phyloP scores from a whole-genome alignment of 2,888 invertebrate species.

The Frankliniella intonsa region DNA sequence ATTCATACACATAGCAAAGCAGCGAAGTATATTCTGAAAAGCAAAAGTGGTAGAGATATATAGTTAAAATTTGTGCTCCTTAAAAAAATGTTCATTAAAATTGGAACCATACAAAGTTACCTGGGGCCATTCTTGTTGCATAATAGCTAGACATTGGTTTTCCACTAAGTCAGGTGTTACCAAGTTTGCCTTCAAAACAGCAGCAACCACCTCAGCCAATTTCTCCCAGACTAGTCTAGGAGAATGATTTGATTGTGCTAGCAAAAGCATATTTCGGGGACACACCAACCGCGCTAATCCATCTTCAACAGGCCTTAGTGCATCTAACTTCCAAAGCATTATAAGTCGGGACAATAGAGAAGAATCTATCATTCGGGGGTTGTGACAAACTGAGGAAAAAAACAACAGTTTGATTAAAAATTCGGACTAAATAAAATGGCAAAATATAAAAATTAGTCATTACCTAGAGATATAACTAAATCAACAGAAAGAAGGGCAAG shows the following conservation, averaged over 20 bases:
- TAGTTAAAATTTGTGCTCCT: background rate
- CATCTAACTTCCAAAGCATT: background rate
- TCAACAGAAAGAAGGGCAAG: constrained; percentile 14
- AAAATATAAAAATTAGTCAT: background rate
- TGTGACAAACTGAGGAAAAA: background rate
- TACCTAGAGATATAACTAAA: background rate
- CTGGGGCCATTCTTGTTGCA: constrained; percentile 22
- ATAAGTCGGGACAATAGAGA: background rate
- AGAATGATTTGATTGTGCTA: background rate
- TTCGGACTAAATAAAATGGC: background rate
- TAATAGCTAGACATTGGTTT: constrained; percentile 5
- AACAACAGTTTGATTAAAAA: background rate
- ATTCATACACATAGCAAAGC: constrained; percentile 22
- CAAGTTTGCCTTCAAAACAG: background rate
- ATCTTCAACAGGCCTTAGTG: background rate
- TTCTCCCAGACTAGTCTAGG: background rate
- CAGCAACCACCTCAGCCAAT: background rate
- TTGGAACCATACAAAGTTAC: background rate
- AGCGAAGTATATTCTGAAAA: constrained; percentile 10
- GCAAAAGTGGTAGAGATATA: background rate
- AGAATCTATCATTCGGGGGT: background rate
- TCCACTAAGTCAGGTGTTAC: background rate
- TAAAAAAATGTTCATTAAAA: background rate
- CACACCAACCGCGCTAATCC: background rate
- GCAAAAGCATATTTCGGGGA: background rate